These are phyloP conservation scores for Drosophila kanapiae DNA, from an alignment of 1,140 invertebrate genomes.

Conservation along the genomic window DNA sequence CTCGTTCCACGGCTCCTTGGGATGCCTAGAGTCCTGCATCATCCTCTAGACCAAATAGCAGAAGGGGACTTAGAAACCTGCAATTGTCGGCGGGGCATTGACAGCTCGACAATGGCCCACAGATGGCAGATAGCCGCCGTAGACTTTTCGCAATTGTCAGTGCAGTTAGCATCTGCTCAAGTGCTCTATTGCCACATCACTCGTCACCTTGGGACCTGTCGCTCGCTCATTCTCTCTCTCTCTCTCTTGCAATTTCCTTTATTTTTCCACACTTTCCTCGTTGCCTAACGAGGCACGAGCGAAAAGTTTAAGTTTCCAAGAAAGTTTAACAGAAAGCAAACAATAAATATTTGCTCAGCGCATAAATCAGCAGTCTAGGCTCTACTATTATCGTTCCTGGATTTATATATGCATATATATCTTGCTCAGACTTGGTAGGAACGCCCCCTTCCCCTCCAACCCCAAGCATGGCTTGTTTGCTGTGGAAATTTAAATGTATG, in stretches of 20 bases:
- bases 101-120: slow-evolving; percentile 62
- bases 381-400: slow-evolving; percentile 65
- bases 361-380: slow-evolving; percentile 76
- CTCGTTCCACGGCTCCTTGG: neutral
- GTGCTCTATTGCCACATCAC: slow-evolving; percentile 23
- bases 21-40: slow-evolving; percentile 9
- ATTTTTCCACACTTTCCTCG: slow-evolving; percentile 14
- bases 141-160: slow-evolving; percentile 68
- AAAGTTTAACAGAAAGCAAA: slow-evolving; percentile 52
- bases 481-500: slow-evolving; percentile 76
- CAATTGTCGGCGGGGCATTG: slow-evolving; percentile 66
- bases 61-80: slow-evolving; percentile 19
- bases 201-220: slow-evolving; percentile 18
- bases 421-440: slow-evolving; percentile 15
- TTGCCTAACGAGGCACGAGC: slow-evolving; percentile 35
- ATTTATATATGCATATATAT: slow-evolving; percentile 26
- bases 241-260: slow-evolving; percentile 5
- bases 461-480: slow-evolving; percentile 62
- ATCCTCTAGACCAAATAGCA: slow-evolving; percentile 5
- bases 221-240: neutral
- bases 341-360: slow-evolving; percentile 66
- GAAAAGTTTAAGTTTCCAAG: slow-evolving; percentile 37
- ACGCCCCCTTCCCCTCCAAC: no score
- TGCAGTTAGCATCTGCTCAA: slow-evolving; percentile 63
- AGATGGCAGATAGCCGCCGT: slow-evolving; percentile 22